Base-by-base conservation (phyloP, 2,797 vertebrate species). In the Melanotaenia parkinsoni region DNA sequence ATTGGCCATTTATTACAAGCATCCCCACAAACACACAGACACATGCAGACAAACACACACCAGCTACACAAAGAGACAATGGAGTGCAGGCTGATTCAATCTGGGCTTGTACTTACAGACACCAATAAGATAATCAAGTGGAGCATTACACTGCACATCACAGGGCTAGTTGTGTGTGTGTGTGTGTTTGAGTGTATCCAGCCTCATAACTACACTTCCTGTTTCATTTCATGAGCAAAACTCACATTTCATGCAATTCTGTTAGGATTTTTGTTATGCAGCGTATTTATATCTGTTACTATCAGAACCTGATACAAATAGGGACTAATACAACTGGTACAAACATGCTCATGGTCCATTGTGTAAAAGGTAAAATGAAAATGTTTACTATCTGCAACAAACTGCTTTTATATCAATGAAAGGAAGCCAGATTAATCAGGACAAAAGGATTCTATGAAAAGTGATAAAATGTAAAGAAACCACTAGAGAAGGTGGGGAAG, bases 61-160 rank as follows among this genome's bases (percentile, higher is more conserved):
- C 95, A 95, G 96, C 95, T 95, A 94, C 95, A 96, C 95, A 38
- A 12, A 94, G 95, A 98, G 95, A 98, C 96, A 92, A 96, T 95
- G 93, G 95, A 97, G 95, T 93, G 93, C 89, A 94, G 94, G 95
- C 95, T 97, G 97, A 98, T 98, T 98, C 96, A 98, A 98, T 98
- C 96, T 98, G 95, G 96, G 95, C 96, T 96, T 97, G 95, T 99
- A 99, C 93, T 98, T 98, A 98, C 97, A 98, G 96, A 96, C 96
- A 97, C 97, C 97, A 97, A 96, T 95, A 95, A 96, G 95, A 98
- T 98, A 96, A 98, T 97, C 96, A 97, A 98, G 96, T 96, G 93
- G 95, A 96, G 95, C 95, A 96, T 97, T 96, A 97, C 96, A 94
- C 93, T 84, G 91, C 94, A 90, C 94, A 95, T 93, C 85, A 89